Conservation (phyloP, 2,797 vertebrate species). For the Lutjanus argentimaculatus region DNA sequence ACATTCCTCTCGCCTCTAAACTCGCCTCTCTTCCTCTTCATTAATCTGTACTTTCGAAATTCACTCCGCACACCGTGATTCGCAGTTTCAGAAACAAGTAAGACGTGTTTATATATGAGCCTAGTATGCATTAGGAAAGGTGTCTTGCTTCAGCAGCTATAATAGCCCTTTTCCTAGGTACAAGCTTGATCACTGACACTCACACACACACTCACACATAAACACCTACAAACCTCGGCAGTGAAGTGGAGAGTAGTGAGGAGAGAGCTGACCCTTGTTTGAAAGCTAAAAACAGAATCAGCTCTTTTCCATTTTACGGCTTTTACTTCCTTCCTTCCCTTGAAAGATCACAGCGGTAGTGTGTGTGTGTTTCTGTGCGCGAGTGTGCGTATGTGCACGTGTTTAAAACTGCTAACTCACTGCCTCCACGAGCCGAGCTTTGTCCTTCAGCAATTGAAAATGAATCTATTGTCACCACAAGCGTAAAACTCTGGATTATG, state of each 20-base stretch:
- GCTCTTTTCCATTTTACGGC: constrained; percentile 63
- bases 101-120: constrained; percentile 39
- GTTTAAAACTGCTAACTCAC: constrained; percentile 56
- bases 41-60: constrained; percentile 46
- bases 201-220: constrained; percentile 10
- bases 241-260: constrained; percentile 31
- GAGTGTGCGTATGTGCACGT: not conserved
- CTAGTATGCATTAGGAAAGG: constrained; percentile 46
- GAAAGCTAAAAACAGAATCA: constrained; percentile 65
- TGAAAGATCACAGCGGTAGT: constrained; percentile 47
- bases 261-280: constrained; percentile 61
- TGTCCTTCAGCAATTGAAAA: constrained; percentile 49
- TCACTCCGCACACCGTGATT: constrained; percentile 33
- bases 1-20: constrained; percentile 36
- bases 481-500: constrained; percentile 24
- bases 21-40: constrained; percentile 28
- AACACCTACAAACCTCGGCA: constrained; percentile 33
- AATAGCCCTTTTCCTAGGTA: constrained; percentile 42
- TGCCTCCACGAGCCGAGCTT: constrained; percentile 16
- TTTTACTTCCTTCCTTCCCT: constrained; percentile 56
- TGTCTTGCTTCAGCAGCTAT: constrained; percentile 61
- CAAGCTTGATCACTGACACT: constrained; percentile 47
- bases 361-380: constrained; percentile 1
- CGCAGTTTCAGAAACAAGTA: constrained; percentile 42
- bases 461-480: constrained; percentile 30